Conservation (phyloP, 2,113 vertebrate species). For the Hemibagrus wyckioides region DNA sequence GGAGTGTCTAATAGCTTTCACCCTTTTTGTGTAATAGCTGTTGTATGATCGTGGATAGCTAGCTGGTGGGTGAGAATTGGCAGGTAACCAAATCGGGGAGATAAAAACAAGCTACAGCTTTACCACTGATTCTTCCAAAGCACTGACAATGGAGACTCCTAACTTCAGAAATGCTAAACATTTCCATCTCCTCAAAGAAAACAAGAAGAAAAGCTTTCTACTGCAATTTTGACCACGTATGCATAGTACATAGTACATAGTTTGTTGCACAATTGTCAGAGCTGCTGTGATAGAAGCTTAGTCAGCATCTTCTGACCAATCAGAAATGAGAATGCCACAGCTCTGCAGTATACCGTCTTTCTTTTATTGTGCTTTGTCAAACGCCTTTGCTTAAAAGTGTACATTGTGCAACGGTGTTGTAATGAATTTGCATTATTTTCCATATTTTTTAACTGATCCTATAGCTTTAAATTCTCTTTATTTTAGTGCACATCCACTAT, state of each 20-base stretch:
- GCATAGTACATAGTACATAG: too few relatives aligned
- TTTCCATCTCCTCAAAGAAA: neutral
- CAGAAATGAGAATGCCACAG: neutral
- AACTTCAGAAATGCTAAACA: neutral
- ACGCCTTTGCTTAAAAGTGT: neutral
- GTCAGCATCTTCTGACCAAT: neutral
- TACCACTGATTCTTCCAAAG: neutral
- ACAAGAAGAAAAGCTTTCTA: too few relatives aligned
- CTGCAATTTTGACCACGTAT: too few relatives aligned
- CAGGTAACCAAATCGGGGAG: neutral
- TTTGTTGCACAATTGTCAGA: neutral
- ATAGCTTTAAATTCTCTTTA: neutral
- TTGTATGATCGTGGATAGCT: neutral
- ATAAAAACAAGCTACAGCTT: neutral
- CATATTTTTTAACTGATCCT: neutral
- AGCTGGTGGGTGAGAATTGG: neutral
- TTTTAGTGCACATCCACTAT: conserved; percentile 8
- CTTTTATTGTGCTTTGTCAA: neutral
- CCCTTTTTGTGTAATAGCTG: neutral
- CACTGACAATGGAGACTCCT: neutral
- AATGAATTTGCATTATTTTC: conserved; percentile 26
- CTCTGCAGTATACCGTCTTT: neutral
- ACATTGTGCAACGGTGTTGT: neutral
- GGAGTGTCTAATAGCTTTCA: neutral
- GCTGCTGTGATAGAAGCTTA: neutral